Conservation (phyloP, 2,797 vertebrate genomes). For the Lophotriccus pileatus region DNA sequence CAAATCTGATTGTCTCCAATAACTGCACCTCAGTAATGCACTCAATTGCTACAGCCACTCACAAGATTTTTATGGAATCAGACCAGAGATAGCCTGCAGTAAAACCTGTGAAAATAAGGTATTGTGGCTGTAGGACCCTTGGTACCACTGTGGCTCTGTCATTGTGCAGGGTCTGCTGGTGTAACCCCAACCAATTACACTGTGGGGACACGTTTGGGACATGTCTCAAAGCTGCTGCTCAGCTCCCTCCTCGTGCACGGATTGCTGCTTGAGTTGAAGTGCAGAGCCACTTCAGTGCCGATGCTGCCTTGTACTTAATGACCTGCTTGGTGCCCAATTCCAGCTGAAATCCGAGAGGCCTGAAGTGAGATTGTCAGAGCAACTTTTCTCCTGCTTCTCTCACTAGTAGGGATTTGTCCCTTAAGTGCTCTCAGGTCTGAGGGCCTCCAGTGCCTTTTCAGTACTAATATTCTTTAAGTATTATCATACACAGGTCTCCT, state of each 20-base stretch:
- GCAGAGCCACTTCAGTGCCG: neutral
- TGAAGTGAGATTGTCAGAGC: neutral
- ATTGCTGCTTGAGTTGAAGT: neutral
- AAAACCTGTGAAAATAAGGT: neutral
- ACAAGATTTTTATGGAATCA: neutral
- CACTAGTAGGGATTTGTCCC: neutral
- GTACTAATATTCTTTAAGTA: neutral
- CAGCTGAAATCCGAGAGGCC: neutral
- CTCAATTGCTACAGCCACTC: neutral
- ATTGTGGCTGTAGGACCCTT: neutral
- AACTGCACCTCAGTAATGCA: too few species aligned
- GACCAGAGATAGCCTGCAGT: neutral
- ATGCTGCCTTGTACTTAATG: neutral
- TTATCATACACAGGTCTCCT: neutral
- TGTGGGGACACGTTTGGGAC: rapidly evolving
- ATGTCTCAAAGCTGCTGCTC: neutral
- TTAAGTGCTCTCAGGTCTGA: neutral
- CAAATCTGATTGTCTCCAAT: neutral
- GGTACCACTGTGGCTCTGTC: neutral
- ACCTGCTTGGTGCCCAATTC: neutral
- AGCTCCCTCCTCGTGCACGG: neutral
- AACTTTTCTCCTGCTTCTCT: neutral
- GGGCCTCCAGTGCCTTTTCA: neutral
- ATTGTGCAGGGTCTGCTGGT: neutral
- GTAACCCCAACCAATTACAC: neutral